Base-by-base conservation (phyloP, 2,888 invertebrate genomes). In the Linnaemya vulpina region DNA sequence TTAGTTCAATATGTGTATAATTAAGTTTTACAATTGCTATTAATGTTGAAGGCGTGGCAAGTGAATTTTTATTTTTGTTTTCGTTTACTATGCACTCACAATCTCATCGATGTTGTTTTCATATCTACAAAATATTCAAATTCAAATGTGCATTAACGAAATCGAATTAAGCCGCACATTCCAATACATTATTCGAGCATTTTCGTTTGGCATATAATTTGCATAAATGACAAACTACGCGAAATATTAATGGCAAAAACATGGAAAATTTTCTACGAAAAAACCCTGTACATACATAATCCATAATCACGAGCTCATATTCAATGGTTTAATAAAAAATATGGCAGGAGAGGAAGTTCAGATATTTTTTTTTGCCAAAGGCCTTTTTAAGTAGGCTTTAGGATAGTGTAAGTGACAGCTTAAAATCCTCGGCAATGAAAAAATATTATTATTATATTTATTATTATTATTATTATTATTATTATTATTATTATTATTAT, bases 101-200 rank as follows among this genome's bases (percentile, higher is more conserved):
- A 58, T 1, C 7, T 20, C 40, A 40, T 15, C 1, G 11, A 68
- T 46, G 58, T 49, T 49, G 11, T 60, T 35, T 76, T 40, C 58
- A 35, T 46, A 35, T 55, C 55, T 65, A 13, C 35, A 35, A 71
- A 67, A 79, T 71, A 67, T 65, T 68, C 65, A 67, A 60, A 67
- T 62, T 46, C 73, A 62, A 73, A 77, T 62, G 67, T 68, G 17
- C 77, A 84, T 77, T 84, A 73, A 84, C 40, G 73, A 77, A 84
- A 77, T 84, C 62, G 77, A 63, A 77, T 81, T 84, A 81, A 73
- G 40, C 49, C 55, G 43, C 68, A 81, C 67, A 81, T 43, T 71
- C 62, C 43, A 77, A 55, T 74, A 58, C 35, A 78, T 77, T 74
- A 58, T 70, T 63, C 53, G 15, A 58, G 46, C 43, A 76, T 76